Evolutionary conservation across 2,113 vertebrate species (phyloP).

Genomic region (Pycnonotus jocosus): DNA sequence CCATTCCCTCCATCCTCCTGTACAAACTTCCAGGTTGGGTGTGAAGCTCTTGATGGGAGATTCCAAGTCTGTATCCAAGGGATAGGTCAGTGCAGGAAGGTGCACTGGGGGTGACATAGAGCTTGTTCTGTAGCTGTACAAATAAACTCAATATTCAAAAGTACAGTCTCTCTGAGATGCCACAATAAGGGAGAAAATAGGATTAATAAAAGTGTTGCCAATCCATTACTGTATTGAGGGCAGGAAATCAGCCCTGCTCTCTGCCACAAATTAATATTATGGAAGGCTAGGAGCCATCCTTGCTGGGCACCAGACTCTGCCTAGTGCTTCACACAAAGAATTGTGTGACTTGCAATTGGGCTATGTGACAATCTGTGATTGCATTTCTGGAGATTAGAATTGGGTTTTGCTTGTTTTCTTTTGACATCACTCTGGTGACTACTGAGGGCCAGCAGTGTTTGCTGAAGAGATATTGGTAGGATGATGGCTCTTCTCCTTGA

Average conservation of each 20-base stretch:
- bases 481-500: neutral
- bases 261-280: neutral
- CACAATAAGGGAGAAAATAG: neutral
- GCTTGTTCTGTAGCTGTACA: neutral
- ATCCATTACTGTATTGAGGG: neutral
- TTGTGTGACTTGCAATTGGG: neutral
- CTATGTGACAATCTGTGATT: neutral
- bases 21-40: neutral
- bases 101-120: rapidly evolving
- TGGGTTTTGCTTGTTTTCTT: neutral
- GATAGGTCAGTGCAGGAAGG: neutral
- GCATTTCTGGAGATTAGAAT: neutral
- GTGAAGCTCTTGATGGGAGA: neutral
- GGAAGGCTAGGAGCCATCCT: neutral
- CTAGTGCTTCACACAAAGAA: neutral
- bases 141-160: neutral
- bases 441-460: neutral
- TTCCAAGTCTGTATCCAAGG: neutral
- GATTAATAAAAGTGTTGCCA: neutral
- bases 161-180: neutral
- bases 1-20: neutral
- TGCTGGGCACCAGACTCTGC: neutral
- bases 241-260: neutral
- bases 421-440: neutral
- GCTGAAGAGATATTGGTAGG: neutral